Base-by-base conservation (phyloP, 1,140 invertebrate species). In the Heliconius eleuchia region DNA sequence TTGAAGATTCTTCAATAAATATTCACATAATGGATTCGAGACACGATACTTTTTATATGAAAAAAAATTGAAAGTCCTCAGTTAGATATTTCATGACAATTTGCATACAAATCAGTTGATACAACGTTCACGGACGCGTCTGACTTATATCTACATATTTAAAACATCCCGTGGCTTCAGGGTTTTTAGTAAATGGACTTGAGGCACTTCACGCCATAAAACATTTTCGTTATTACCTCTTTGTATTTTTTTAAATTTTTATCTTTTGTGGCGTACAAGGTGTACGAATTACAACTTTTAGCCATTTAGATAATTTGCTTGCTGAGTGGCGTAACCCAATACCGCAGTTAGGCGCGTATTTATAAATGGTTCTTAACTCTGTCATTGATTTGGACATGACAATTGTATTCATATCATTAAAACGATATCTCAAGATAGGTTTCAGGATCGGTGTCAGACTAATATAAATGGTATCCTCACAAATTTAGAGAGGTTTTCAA, bases 41-140 rank as follows among this genome's bases (percentile, higher is more conserved):
- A 46, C 73, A 70, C 60, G 72, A 71, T 72, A 75, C 70, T 19
- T 16, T 52, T 39, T n/a, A 72, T 57, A 46, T 16, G 16, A 66
- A 76, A 79, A 34, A 37, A 76, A 79, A 75, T 75, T 9, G 16
- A 50, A 72, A 79, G 60, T 73, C 71, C 66, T 73, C 73, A 76
- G 71, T 76, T 75, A 55, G 78, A 39, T 78, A 46, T 71, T 74
- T 79, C 50, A 71, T 23, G 79, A 79, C 82, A 85, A 86, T 86
- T 86, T 86, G 79, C 84, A 86, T 86, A 80, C 46, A 84, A 84
- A 86, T 84, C 76, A 82, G 71, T 57, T 80, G 77, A 71, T 84
- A 81, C 75, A 73, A 80, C 78, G 73, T 80, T 76, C 66, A 50
- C 9, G 81, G 80, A 75, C 57, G 57, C 46, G 80, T 79, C 76